A percentile compares a stretch with the other conserved stretches of the same genome.
These are phyloP conservation scores for Eumacrocentrus americanus DNA, from an alignment of 2,888 invertebrate species.

Conservation along the genomic window DNA sequence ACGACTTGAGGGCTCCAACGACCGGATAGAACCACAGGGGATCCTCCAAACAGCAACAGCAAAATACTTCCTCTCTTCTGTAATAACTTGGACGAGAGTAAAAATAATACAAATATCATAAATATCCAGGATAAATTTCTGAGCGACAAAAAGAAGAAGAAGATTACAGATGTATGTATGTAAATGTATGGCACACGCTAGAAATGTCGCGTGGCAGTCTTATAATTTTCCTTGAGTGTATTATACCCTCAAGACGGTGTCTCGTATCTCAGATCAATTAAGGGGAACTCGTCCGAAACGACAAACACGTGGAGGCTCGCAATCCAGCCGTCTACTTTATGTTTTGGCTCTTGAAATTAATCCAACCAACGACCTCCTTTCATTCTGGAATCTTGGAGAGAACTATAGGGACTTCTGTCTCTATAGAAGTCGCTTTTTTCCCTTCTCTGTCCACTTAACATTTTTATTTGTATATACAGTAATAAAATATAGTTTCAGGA, in stretches of 20 bases:
- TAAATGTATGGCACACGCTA: constrained; percentile 1
- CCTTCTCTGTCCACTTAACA: too few species aligned
- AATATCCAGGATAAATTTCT: not conserved
- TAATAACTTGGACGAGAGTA: too few species aligned
- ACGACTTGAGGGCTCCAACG: not conserved
- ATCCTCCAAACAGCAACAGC: not conserved
- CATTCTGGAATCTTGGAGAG: not conserved
- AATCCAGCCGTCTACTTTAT: constrained; percentile 19
- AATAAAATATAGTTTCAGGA: too few species aligned
- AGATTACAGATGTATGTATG: not conserved
- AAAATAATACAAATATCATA: not conserved
- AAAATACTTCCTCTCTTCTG: not conserved
- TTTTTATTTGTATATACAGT: too few species aligned
- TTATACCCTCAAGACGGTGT: constrained; percentile 35
- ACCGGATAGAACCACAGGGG: constrained; percentile 5
- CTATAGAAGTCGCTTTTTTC: too few species aligned
- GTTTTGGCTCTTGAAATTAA: constrained; percentile 4
- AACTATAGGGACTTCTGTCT: not conserved
- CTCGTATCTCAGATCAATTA: constrained; percentile 62
- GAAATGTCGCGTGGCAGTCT: constrained; percentile 29
- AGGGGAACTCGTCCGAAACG: constrained; percentile 59
- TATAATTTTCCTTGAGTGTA: constrained; percentile 36
- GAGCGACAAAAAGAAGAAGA: not conserved
- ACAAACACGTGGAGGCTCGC: constrained; percentile 57
- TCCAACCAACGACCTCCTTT: constrained; percentile 1